Evolutionary conservation across 2,888 invertebrate species (phyloP).

Genomic region (Platycheirus rosarum): DNA sequence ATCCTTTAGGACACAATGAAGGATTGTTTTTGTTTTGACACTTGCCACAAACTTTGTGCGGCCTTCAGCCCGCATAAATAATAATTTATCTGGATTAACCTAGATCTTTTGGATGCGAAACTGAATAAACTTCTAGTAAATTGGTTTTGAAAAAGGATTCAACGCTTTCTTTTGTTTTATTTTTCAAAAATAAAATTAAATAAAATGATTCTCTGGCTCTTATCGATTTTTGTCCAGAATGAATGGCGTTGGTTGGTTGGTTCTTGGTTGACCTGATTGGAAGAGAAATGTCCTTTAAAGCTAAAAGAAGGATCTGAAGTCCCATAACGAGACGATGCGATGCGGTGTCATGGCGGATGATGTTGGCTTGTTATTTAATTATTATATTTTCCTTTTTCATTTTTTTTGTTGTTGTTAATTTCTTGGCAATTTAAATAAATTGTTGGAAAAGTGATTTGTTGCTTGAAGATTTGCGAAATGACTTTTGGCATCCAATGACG

Average conservation of each 20-base stretch:
- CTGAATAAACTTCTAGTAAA: conserved; percentile 51
- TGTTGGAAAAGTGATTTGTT: conserved; percentile 44
- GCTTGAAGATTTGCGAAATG: conserved; percentile 24
- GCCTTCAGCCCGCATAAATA: conserved; percentile 22
- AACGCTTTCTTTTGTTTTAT: conserved; percentile 34
- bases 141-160: conserved; percentile 54
- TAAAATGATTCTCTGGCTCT: conserved; percentile 19
- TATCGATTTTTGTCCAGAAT: conserved; percentile 32
- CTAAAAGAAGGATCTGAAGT: too few species aligned
- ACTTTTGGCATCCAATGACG: conserved; percentile 29
- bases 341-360: not conserved
- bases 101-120: too few species aligned
- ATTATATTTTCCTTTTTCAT: not conserved
- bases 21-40: conserved; percentile 35
- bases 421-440: conserved; percentile 39
- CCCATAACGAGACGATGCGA: too few species aligned
- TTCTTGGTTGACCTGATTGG: too few species aligned
- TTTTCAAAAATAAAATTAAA: conserved; percentile 20
- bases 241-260: too few species aligned
- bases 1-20: conserved; percentile 29
- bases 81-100: conserved; percentile 1
- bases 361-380: conserved; percentile 29
- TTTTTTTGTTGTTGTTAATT: conserved; percentile 1
- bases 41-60: conserved; percentile 37
- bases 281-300: conserved; percentile 1